Evolutionary conservation across 2,797 vertebrate species (phyloP).

Genomic region (Streptopelia turtur): DNA sequence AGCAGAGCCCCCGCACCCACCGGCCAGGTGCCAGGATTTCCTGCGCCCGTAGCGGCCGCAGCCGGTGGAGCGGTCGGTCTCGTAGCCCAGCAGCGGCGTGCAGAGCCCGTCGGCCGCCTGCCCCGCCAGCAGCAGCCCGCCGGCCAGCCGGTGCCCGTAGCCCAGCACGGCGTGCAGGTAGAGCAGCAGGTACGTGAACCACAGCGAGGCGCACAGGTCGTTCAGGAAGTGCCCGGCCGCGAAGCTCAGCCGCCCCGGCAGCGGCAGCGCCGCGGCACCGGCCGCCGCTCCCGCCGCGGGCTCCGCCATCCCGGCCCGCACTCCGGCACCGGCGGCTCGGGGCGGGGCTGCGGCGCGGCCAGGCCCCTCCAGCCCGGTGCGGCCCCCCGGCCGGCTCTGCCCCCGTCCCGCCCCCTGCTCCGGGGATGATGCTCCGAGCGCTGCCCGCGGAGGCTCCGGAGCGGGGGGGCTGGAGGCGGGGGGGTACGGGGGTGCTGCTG

Average conservation of each 20-base stretch:
- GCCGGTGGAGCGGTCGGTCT: conserved; percentile 84
- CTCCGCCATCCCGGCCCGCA: neutral
- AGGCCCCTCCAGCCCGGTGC: neutral
- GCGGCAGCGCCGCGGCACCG: conserved; percentile 46
- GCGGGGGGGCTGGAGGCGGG: neutral
- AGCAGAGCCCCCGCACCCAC: conserved; percentile 72
- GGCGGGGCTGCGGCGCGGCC: neutral
- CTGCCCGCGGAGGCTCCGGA: too few relatives aligned
- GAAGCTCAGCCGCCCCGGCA: conserved; percentile 80
- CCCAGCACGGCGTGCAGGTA: conserved; percentile 91
- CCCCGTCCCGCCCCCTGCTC: too few relatives aligned
- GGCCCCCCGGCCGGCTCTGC: neutral
- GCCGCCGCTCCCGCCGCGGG: neutral
- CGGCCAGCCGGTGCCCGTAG: conserved; percentile 85
- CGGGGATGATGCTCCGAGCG: neutral
- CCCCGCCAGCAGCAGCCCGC: conserved; percentile 85
- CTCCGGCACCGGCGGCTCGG: neutral
- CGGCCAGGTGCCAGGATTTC: conserved; percentile 92
- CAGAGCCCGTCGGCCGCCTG: conserved; percentile 89
- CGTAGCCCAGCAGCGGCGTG: conserved; percentile 90
- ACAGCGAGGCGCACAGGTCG: conserved; percentile 93
- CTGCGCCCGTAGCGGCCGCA: conserved; percentile 87
- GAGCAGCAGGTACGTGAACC: conserved; percentile 94
- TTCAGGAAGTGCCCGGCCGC: conserved; percentile 92
- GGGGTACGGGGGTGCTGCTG: neutral